Conservation (phyloP, 2,113 vertebrate genomes). For the Dasypus novemcinctus region DNA sequence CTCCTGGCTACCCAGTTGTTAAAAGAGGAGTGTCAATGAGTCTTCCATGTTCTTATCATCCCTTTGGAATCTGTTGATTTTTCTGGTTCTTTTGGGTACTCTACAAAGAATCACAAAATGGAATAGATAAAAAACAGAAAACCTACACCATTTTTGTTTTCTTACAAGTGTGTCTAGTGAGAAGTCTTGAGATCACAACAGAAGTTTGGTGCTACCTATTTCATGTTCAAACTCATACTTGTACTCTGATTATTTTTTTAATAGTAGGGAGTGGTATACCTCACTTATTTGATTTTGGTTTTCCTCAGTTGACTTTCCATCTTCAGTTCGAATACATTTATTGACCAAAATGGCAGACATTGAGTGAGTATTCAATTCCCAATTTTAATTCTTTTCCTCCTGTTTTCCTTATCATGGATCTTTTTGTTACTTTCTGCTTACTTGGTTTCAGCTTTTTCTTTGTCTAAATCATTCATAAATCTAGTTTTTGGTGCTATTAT, state of each 20-base stretch:
- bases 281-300: slow-evolving; percentile 18
- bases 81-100: not conserved
- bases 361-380: slow-evolving; percentile 88
- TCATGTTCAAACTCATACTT: not conserved
- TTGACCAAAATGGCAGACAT: slow-evolving; percentile 95
- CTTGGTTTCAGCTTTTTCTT: not conserved
- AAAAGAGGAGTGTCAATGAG: not conserved
- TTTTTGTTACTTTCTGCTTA: not conserved
- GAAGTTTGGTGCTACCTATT: not conserved
- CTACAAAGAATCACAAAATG: not conserved
- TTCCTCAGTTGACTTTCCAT: slow-evolving; percentile 93
- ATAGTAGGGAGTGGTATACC: not conserved
- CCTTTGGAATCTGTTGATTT: not conserved
- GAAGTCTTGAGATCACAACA: not conserved
- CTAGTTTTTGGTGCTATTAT: not conserved
- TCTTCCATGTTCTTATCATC: not conserved
- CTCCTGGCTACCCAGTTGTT: not conserved
- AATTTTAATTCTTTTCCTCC: not conserved
- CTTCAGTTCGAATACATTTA: slow-evolving; percentile 90
- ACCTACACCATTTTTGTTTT: too few species aligned
- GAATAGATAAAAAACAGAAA: not conserved
- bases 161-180: not conserved
- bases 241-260: not conserved
- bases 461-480: too few species aligned
- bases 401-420: not conserved